These are phyloP conservation scores for Magallana angulata DNA, from an alignment of 1,140 invertebrate species.

Conservation along the genomic window DNA sequence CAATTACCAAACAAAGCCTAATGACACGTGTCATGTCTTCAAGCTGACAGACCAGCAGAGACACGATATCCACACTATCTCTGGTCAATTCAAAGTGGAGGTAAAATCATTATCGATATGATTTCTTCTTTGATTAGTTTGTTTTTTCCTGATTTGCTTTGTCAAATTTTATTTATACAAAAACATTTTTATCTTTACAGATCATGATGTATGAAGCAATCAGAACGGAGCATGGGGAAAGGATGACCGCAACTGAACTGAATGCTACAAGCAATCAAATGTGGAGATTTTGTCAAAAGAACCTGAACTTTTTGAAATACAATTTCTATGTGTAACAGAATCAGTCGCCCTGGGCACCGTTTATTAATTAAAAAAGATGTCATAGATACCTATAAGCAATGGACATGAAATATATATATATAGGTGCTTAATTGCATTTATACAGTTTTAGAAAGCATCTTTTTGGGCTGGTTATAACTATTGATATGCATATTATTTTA, in stretches of 20 bases:
- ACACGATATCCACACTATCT: conserved; percentile 3
- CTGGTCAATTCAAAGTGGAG: background rate
- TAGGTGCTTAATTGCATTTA: too few relatives aligned
- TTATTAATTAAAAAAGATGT: too few relatives aligned
- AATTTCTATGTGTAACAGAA: background rate
- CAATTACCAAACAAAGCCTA: background rate
- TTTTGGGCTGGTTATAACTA: background rate
- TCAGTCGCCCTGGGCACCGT: too few relatives aligned
- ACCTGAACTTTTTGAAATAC: background rate
- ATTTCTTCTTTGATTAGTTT: too few relatives aligned
- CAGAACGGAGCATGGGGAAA: background rate
- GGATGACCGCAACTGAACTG: background rate
- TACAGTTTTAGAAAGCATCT: background rate
- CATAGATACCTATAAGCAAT: too few relatives aligned
- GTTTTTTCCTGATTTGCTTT: too few relatives aligned
- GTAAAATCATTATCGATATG: background rate
- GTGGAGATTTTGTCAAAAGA: background rate
- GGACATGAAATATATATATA: too few relatives aligned
- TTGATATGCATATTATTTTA: background rate
- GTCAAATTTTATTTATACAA: too few relatives aligned
- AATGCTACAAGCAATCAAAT: background rate
- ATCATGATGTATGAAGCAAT: conserved; percentile 3
- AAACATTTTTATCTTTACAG: background rate
- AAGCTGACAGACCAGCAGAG: conserved; percentile 3
- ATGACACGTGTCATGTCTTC: background rate